Conservation (phyloP, 2,113 vertebrate genomes). For the Girardinichthys multiradiatus region DNA sequence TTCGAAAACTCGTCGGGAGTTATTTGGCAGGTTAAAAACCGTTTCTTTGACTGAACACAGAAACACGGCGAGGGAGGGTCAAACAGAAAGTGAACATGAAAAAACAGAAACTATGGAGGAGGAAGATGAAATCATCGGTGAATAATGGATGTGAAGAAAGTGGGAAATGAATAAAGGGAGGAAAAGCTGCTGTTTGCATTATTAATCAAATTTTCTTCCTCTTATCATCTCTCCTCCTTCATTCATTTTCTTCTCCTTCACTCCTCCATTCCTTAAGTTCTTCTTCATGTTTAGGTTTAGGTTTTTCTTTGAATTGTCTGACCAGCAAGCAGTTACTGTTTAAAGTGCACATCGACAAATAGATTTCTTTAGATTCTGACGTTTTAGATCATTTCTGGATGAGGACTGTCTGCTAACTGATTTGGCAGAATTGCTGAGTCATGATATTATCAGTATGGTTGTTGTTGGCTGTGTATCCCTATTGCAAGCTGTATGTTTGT, state of each 20-base stretch:
- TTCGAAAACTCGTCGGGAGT: too few species aligned
- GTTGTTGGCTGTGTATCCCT: too few species aligned
- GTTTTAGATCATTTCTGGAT: not conserved
- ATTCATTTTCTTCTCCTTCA: not conserved
- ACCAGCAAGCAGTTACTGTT: not conserved
- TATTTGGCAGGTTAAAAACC: too few species aligned
- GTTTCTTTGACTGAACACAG: too few species aligned
- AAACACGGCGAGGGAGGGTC: too few species aligned
- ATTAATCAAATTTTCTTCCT: conserved; percentile 31
- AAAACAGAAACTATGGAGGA: too few species aligned
- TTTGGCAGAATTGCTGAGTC: not conserved
- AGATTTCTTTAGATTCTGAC: not conserved
- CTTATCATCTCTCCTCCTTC: not conserved
- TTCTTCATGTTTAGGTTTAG: too few species aligned
- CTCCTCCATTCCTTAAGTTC: not conserved
- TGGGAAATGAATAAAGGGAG: conserved; percentile 27
- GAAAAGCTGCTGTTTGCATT: conserved; percentile 37
- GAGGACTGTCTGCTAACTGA: not conserved
- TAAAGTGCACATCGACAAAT: too few species aligned
- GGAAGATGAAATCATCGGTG: not conserved
- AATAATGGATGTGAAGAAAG: conserved; percentile 54
- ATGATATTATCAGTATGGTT: not conserved
- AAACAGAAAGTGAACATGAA: too few species aligned
- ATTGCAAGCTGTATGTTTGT: too few species aligned
- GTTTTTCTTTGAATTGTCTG: too few species aligned